Evolutionary conservation across 2,888 invertebrate genomes (phyloP), one percentile per base, ranked within the genome.

Genomic region (Cremastinae sp.): DNA sequence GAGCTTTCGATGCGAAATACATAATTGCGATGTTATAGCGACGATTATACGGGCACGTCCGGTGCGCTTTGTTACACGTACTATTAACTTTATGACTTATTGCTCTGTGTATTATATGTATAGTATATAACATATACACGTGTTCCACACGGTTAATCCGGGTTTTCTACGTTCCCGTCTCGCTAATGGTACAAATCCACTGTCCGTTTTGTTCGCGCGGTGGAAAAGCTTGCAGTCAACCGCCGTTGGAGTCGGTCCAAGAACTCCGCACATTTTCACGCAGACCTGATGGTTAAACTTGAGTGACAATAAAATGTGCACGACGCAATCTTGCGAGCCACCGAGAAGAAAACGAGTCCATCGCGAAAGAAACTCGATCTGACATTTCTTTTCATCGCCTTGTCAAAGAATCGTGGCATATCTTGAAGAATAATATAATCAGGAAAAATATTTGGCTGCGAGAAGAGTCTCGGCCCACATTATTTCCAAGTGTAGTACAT

Each of bases 41-140:
- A 38, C 12, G 59, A 62, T 58, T 58, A n/a, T n/a, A 43, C 49
- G 16, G 14, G 51, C 34, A 38, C 54, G 36, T 34, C 14, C 47
- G 10, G 59, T 12, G 18, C 45, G n/a, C n/a, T n/a, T n/a, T 54
- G 59, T 34, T 41, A 66, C 28, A 65, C 43, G 59, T 59, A 45
- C 73, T 65, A 73, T 74, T 74, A 74, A 74, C 61, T 74, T 74
- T 68, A 74, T 61, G 68, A 74, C 74, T 74, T n/a, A n/a, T n/a
- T 36, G 54, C 61, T 73, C 66, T 74, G n/a, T n/a, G n/a, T n/a
- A n/a, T n/a, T n/a, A n/a, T n/a, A n/a, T n/a, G n/a, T n/a, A n/a
- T n/a, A n/a, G n/a, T n/a, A n/a, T n/a, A n/a, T n/a, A n/a, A n/a
- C n/a, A 74, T 68, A 68, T 74, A 66, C 54, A n/a, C 61, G 74